Base-by-base conservation (phyloP, 2,113 vertebrate genomes). In the Xenus cinereus region DNA sequence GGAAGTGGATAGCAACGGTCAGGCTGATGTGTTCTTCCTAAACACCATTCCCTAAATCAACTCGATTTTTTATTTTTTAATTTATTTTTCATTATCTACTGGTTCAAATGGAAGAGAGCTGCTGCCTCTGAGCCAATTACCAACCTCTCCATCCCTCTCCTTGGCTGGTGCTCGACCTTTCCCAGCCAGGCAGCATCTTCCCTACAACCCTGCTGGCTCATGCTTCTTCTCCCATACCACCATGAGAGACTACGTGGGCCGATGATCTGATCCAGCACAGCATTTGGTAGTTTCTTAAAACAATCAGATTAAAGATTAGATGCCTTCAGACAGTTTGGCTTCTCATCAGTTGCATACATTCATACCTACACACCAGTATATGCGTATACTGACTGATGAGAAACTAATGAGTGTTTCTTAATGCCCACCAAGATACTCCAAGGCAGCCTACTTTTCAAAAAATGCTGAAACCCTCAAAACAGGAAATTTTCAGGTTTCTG, bases 41-140 rank as follows among this genome's bases (percentile, higher is more conserved):
- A 81, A 56, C 33, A 75, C 4, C 5, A 17, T 30, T 71, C 12
- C 54, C 50, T 71, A 46, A 64, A 74, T 51, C 30, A 0, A 1
- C 3, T 59, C 0, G 0, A 13, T 35, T 57, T 10, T 22, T 30
- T n/a, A 33, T 35, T 14, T 56, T 43, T 1, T 24, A 2, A 6
- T 23, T n/a, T 35, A 12, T 62, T 87, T 88, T 50, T 77, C 9
- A 5, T 26, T 27, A 62, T 84, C 86, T 92, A 54, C n/a, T 46
- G 20, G 22, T 84, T 73, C 46, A 50, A 83, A 88, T 39, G 54
- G 46, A 94, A 87, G 4, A 59, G 14, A 68, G 15, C 5, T 78
- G 46, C n/a, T 71, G 35, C 12, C 3, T 2, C 35, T 0, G 1
- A 89, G n/a, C 14, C 56, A 63, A 23, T 10, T 26, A 57, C 45